phyloP scores from a whole-genome alignment of 2,888 invertebrate species.

The Anagyrus pseudococci region DNA sequence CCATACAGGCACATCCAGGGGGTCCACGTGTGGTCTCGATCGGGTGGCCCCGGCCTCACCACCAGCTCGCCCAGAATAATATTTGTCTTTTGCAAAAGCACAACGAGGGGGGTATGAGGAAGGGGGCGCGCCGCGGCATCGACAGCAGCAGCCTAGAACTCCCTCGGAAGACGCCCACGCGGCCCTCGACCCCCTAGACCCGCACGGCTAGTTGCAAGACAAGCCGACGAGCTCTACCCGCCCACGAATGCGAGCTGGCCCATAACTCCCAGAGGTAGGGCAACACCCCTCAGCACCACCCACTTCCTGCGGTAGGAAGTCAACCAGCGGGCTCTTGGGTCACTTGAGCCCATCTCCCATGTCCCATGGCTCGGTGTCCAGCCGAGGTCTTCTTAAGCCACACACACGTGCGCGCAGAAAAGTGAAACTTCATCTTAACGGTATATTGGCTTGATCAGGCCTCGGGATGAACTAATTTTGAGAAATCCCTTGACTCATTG shows the following conservation, averaged over 20 bases:
- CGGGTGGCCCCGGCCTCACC: neutral
- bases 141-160: too few relatives aligned
- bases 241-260: slow-evolving; percentile 22
- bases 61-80: slow-evolving; percentile 27
- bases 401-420: too few relatives aligned
- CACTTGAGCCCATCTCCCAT: neutral
- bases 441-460: too few relatives aligned
- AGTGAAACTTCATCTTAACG: too few relatives aligned
- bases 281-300: slow-evolving; percentile 52
- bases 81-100: slow-evolving; percentile 30
- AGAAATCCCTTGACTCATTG: too few relatives aligned
- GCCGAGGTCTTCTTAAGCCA: too few relatives aligned
- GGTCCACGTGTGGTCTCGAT: slow-evolving; percentile 6
- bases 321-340: slow-evolving; percentile 2
- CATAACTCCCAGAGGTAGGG: slow-evolving; percentile 36
- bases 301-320: slow-evolving; percentile 48
- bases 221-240: too few relatives aligned
- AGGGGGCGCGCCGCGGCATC: neutral
- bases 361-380: too few relatives aligned
- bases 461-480: too few relatives aligned
- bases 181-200: neutral
- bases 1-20: too few relatives aligned
- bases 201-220: too few relatives aligned
- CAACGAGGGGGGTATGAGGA: neutral
- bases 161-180: too few relatives aligned